Evolutionary conservation across 2,888 invertebrate genomes (phyloP).

Genomic region (Acleris holmiana): DNA sequence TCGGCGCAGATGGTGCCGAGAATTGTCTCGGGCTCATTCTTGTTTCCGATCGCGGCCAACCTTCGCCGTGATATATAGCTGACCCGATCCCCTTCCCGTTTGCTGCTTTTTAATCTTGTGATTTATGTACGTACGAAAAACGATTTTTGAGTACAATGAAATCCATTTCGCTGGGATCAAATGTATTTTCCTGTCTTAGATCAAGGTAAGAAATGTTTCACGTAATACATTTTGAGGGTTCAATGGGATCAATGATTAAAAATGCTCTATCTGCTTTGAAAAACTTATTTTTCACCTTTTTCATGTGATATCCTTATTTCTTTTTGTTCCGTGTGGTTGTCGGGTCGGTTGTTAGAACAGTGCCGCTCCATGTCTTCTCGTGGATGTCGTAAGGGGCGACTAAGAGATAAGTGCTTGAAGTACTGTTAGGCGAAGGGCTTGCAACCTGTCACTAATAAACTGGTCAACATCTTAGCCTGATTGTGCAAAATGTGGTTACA

Average conservation of each 20-base stretch:
- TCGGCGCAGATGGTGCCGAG: slow-evolving; percentile 51
- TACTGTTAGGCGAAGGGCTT: too few relatives aligned
- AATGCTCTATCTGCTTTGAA: not conserved
- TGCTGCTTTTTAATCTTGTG: slow-evolving; percentile 65
- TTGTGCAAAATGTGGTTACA: too few relatives aligned
- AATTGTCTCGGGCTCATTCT: slow-evolving; percentile 48
- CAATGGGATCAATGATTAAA: slow-evolving; percentile 2
- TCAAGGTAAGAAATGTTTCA: slow-evolving; percentile 26
- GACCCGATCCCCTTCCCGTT: slow-evolving; percentile 56
- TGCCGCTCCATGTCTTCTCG: too few relatives aligned
- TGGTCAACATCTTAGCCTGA: too few relatives aligned
- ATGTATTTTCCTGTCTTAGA: slow-evolving; percentile 45
- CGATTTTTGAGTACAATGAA: slow-evolving; percentile 60
- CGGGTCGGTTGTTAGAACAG: too few relatives aligned
- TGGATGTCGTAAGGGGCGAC: too few relatives aligned
- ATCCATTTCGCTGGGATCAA: slow-evolving; percentile 48
- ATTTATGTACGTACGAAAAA: slow-evolving; percentile 58
- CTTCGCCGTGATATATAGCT: slow-evolving; percentile 57
- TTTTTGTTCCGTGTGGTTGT: too few relatives aligned
- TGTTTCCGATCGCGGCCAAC: slow-evolving; percentile 53
- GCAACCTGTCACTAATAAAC: too few relatives aligned
- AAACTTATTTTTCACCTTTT: too few relatives aligned
- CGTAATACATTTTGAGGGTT: slow-evolving; percentile 8
- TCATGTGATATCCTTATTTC: too few relatives aligned
- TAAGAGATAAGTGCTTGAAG: too few relatives aligned